Evolutionary conservation across 2,113 vertebrate species (phyloP).

Genomic region (Mesocricetus auratus): DNA sequence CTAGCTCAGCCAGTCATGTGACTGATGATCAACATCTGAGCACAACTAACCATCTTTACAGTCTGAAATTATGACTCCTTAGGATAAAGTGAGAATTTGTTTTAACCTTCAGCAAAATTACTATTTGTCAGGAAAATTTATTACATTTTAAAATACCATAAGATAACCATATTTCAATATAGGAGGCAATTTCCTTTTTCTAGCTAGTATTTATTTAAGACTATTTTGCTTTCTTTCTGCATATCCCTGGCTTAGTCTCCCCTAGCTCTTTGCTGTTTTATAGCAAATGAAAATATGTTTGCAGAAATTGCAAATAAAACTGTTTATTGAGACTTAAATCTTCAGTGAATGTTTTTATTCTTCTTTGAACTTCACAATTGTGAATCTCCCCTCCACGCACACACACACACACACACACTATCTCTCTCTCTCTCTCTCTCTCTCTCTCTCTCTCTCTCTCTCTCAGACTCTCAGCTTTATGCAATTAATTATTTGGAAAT

Average conservation of each 20-base stretch:
- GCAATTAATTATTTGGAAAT: conserved; percentile 20
- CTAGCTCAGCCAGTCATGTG: conserved; percentile 44
- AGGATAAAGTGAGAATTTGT: conserved; percentile 56
- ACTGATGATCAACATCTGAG: conserved; percentile 73
- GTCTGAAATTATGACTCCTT: conserved; percentile 63
- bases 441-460: neutral
- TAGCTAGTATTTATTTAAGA: conserved; percentile 66
- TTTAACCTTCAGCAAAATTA: conserved; percentile 58
- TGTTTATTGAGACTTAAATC: conserved; percentile 84
- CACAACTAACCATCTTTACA: conserved; percentile 71
- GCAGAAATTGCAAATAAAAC: conserved; percentile 84
- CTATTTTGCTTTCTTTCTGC: conserved; percentile 65
- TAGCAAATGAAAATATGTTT: conserved; percentile 84
- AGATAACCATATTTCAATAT: conserved; percentile 76
- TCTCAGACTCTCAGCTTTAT: no score
- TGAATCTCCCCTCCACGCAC: no score
- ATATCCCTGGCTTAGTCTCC: conserved; percentile 66
- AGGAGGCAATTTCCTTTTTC: conserved; percentile 31
- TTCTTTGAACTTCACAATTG: neutral
- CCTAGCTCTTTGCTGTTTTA: conserved; percentile 78
- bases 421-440: neutral
- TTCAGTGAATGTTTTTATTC: conserved; percentile 13
- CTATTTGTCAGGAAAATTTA: conserved; percentile 73
- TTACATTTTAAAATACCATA: conserved; percentile 72
- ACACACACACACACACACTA: no score